Base-by-base conservation (phyloP, 1,140 invertebrate species). In the Dreissena polymorpha region DNA sequence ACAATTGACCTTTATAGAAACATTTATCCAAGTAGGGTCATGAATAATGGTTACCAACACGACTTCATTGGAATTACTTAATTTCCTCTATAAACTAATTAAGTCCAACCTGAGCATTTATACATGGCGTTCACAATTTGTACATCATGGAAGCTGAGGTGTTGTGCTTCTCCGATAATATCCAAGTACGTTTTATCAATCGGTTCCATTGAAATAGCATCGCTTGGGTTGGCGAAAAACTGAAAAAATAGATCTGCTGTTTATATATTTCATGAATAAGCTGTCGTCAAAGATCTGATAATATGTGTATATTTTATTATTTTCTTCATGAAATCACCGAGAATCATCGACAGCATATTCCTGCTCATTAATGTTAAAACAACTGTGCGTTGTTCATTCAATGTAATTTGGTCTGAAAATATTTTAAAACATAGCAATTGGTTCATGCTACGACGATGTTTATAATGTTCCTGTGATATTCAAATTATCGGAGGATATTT, bases 141-240 rank as follows among this genome's bases (percentile, higher is more conserved):
- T 16, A 70, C 71, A 53, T 83, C 80, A 49, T 76, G 63, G 49
- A 69, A 83, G 50, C 80, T 83, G 12, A 83, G 25, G 18, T 29
- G 23, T 6, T 50, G 50, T 18, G 63, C 64, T 10, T 79, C 50
- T n/a, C 76, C 76, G 14, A 79, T 79, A 29, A 70, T 51, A 50
- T 79, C 67, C 10, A 69, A n/a, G 23, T 69, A 79, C n/a, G 21
- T 12, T 23, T 7, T 49, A 39, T 79, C 27, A 18, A n/a, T 79
- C 1, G 76, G 76, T 60, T 39, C 53, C 2, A 79, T 79, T 5
- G 76, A 39, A 39, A 39, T 39, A 39, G 39, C 39, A 39, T 79
- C 1, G 70, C 0, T 1, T 69, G 25, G 23, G 60, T n/a, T 5
- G 72, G 27, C 29, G 50, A 21, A 16, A 53, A 13, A 70, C 68